Evolutionary conservation across 2,888 invertebrate genomes (phyloP), one percentile per base, ranked within the genome.

Genomic region (Hirtodrosophila cameraria): DNA sequence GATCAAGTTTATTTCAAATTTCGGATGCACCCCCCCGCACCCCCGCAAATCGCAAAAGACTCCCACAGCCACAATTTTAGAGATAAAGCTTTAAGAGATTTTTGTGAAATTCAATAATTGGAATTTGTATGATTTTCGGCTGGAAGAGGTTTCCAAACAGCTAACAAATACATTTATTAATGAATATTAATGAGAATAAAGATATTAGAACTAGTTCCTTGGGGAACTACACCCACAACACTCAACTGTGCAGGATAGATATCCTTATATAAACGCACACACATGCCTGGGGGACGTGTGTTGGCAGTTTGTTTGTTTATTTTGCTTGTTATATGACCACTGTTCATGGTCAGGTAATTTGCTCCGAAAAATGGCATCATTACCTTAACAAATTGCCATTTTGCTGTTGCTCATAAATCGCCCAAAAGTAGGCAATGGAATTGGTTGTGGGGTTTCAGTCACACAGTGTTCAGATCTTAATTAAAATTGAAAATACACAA

Each of bases 321-420:
- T n/a, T 77, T 68, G 64, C 57, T 60, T 63, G 61, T 52, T 74
- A 55, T 49, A 59, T 75, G 59, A 60, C 41, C 48, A 36, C 43
- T 36, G 43, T 43, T 63, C 52, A 48, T 60, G 66, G 68, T 45
- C 76, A 82, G 83, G 83, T 85, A 85, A 82, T 82, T 81, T 83
- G 75, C 65, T 58, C 39, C 62, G 80, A 82, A 82, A 82, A 82
- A 82, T 85, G 68, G 74, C 81, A 79, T 76, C 76, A 79, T 82
- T 82, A 85, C 75, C 63, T 43, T 59, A 82, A 82, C 83, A 82
- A 82, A 85, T 82, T 73, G 77, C 58, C 63, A 73, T 62, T 76
- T 77, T 69, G 66, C 61, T 84, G 72, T 58, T 67, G 61, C 49
- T 41, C 70, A 75, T 81, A 78, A 81, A 84, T 75, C 46, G 69